Conservation (phyloP, 2,113 vertebrate species). For the Gobiocypris rarus region DNA sequence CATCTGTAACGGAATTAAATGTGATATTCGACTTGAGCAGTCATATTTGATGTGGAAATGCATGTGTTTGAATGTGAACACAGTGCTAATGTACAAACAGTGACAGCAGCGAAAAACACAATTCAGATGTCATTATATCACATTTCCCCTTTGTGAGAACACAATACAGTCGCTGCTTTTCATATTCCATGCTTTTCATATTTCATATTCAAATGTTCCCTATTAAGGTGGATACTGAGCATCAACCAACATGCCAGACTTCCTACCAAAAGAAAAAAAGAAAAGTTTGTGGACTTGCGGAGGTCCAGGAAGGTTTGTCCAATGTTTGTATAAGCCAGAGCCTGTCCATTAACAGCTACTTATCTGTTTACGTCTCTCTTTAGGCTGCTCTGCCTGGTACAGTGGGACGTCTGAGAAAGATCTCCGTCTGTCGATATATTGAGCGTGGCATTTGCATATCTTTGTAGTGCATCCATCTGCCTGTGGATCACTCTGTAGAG, state of each 20-base stretch:
- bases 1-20: background rate
- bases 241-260: background rate
- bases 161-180: constrained; percentile 29
- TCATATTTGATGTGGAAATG: constrained; percentile 22
- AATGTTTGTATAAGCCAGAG: constrained; percentile 57
- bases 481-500: constrained; percentile 76
- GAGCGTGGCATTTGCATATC: constrained; percentile 81
- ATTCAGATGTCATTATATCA: constrained; percentile 22
- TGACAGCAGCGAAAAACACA: background rate
- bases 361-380: constrained; percentile 79
- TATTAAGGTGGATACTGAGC: background rate
- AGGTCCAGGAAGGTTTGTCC: constrained; percentile 54
- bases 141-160: constrained; percentile 15
- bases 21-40: background rate
- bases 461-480: constrained; percentile 80
- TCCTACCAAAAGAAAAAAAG: background rate
- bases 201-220: constrained; percentile 17
- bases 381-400: constrained; percentile 71
- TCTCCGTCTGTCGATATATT: constrained; percentile 78
- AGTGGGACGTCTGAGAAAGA: constrained; percentile 77
- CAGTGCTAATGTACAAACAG: background rate
- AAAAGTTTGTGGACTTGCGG: background rate
- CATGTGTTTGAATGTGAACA: constrained; percentile 14
- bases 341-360: constrained; percentile 78
- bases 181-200: constrained; percentile 15